A percentile compares a stretch with the other conserved stretches of the same genome.
phyloP scores from a whole-genome alignment of 1,140 invertebrate species.

The Solen grandis region DNA sequence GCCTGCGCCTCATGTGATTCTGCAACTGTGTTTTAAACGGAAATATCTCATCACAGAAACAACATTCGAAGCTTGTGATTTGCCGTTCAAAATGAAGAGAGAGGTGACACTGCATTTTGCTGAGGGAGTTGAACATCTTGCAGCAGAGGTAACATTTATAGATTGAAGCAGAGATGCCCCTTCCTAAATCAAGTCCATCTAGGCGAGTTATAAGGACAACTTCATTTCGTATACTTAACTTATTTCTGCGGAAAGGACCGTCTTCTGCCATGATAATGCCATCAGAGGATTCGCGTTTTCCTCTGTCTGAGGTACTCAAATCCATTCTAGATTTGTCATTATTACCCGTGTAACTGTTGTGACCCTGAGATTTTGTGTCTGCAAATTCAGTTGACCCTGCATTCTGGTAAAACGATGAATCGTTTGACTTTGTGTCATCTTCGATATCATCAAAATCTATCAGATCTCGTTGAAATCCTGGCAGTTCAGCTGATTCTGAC shows the following conservation, averaged over 20 bases:
- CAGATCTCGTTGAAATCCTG: conserved; percentile 6
- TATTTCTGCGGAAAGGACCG: conserved; percentile 42
- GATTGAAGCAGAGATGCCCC: conserved; percentile 78
- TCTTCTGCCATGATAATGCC: conserved; percentile 31
- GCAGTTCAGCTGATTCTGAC: conserved; percentile 31
- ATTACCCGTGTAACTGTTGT: conserved; percentile 38
- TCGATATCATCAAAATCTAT: conserved; percentile 39
- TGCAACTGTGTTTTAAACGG: conserved; percentile 74
- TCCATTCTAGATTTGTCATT: conserved; percentile 37
- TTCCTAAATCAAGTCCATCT: conserved; percentile 79
- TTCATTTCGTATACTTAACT: conserved; percentile 76
- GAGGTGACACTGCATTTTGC: conserved; percentile 79
- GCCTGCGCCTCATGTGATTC: conserved; percentile 72
- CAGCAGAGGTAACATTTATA: conserved; percentile 82
- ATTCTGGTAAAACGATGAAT: conserved; percentile 47
- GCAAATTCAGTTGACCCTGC: conserved; percentile 8
- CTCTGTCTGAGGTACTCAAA: conserved; percentile 22
- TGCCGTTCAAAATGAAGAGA: conserved; percentile 77
- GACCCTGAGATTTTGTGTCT: conserved; percentile 48
- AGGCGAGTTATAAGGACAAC: conserved; percentile 79
- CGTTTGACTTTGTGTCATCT: conserved; percentile 37
- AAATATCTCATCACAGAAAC: conserved; percentile 77
- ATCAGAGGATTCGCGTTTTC: neutral
- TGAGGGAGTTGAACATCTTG: conserved; percentile 78
- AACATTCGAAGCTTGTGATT: conserved; percentile 76